phyloP scores from a whole-genome alignment of 2,797 vertebrate genomes.

The Oreochromis grahami region DNA sequence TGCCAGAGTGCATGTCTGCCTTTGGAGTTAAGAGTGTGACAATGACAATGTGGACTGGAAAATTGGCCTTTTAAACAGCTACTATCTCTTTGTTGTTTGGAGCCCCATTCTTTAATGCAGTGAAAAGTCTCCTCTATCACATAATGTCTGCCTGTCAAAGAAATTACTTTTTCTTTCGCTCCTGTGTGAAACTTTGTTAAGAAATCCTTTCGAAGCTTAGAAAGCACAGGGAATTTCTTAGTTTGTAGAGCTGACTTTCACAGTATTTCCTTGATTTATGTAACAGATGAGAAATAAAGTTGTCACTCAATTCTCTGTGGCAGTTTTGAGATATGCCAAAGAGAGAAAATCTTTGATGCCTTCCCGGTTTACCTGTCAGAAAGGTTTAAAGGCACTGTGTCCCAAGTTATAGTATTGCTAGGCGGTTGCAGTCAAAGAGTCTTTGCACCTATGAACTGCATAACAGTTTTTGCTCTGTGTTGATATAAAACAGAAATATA shows the following conservation, averaged over 20 bases:
- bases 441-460: constrained; percentile 48
- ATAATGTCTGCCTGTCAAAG: constrained; percentile 78
- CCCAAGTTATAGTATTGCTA: constrained; percentile 43
- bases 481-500: constrained; percentile 17
- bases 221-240: constrained; percentile 69
- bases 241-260: constrained; percentile 70
- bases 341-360: constrained; percentile 68
- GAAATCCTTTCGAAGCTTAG: constrained; percentile 66
- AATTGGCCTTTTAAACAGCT: constrained; percentile 78
- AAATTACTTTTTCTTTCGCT: constrained; percentile 73
- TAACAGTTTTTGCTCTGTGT: constrained; percentile 7
- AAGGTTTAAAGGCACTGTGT: constrained; percentile 58
- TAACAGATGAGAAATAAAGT: constrained; percentile 76
- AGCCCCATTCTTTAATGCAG: constrained; percentile 72
- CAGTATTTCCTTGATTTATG: constrained; percentile 70
- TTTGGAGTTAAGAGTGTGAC: constrained; percentile 79
- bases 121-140: constrained; percentile 75
- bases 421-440: constrained; percentile 42
- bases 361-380: constrained; percentile 66
- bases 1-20: constrained; percentile 78
- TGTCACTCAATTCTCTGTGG: constrained; percentile 75
- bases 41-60: constrained; percentile 79
- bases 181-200: constrained; percentile 73
- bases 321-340: constrained; percentile 68
- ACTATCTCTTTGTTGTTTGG: constrained; percentile 75